Evolutionary conservation across 2,888 invertebrate species (phyloP).

Genomic region (Cephonodes hylas): DNA sequence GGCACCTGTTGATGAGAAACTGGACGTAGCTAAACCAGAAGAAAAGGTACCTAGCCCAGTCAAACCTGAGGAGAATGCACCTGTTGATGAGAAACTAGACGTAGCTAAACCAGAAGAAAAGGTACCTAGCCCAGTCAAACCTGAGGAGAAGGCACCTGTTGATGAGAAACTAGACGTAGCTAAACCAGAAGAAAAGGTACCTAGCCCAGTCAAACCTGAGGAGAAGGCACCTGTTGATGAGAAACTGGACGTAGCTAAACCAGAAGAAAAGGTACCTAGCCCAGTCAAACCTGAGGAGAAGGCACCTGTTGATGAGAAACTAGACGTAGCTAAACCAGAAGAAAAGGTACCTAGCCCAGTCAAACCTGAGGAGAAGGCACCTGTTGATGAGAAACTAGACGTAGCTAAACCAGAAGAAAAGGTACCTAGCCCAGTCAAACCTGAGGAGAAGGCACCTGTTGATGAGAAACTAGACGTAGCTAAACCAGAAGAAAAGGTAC

Average conservation of each 20-base stretch:
- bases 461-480: too few species aligned
- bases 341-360: constrained; percentile 14
- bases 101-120: constrained; percentile 15
- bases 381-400: constrained; percentile 15
- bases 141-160: constrained; percentile 10
- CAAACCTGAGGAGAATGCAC: too few species aligned
- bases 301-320: too few species aligned
- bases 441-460: too few species aligned
- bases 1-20: not conserved
- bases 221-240: too few species aligned
- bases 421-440: constrained; percentile 3
- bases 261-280: too few species aligned
- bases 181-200: too few species aligned
- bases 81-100: too few species aligned
- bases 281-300: constrained; percentile 16
- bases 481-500: constrained; percentile 14
- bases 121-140: constrained; percentile 14
- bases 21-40: constrained; percentile 18
- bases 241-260: too few species aligned
- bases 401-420: constrained; percentile 17
- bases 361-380: constrained; percentile 3
- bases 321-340: not conserved
- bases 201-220: too few species aligned
- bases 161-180: not conserved
- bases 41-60: constrained; percentile 12